Conservation (phyloP, 1,140 invertebrate genomes). For the Calliopsis andreniformis region DNA sequence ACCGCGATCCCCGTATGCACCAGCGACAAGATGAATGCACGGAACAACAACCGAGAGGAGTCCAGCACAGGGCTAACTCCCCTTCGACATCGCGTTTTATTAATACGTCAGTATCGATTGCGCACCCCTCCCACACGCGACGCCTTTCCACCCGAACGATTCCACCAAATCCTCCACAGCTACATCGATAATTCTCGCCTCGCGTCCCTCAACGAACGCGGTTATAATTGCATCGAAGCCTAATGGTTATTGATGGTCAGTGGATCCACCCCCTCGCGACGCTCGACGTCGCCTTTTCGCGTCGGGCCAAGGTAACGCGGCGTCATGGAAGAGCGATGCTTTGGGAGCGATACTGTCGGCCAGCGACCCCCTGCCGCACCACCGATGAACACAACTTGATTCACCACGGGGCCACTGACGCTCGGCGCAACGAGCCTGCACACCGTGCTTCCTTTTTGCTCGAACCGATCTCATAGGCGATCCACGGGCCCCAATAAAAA, state of each 20-base stretch:
- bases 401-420: slow-evolving; percentile 59
- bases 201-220: slow-evolving; percentile 70
- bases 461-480: slow-evolving; percentile 51
- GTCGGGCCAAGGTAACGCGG: slow-evolving; percentile 43
- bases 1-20: slow-evolving; percentile 39
- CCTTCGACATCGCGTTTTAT: slow-evolving; percentile 59
- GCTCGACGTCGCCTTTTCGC: not conserved
- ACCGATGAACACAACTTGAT: slow-evolving; percentile 71
- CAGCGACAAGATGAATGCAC: slow-evolving; percentile 46
- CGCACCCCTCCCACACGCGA: not conserved
- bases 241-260: slow-evolving; percentile 79
- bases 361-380: slow-evolving; percentile 69
- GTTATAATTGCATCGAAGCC: slow-evolving; percentile 77
- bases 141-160: not conserved
- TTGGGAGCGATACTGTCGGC: slow-evolving; percentile 71
- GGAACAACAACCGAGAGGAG: slow-evolving; percentile 59
- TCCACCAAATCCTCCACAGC: not conserved
- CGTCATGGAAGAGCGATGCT: slow-evolving; percentile 67
- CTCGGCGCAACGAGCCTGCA: slow-evolving; percentile 6
- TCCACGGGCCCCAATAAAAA: slow-evolving; percentile 59
- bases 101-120: slow-evolving; percentile 52
- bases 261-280: slow-evolving; percentile 19
- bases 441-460: slow-evolving; percentile 50
- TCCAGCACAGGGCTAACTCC: slow-evolving; percentile 23
- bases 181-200: slow-evolving; percentile 11